Evolutionary conservation across 2,888 invertebrate genomes (phyloP).

Genomic region (Galerucella calmariensis): DNA sequence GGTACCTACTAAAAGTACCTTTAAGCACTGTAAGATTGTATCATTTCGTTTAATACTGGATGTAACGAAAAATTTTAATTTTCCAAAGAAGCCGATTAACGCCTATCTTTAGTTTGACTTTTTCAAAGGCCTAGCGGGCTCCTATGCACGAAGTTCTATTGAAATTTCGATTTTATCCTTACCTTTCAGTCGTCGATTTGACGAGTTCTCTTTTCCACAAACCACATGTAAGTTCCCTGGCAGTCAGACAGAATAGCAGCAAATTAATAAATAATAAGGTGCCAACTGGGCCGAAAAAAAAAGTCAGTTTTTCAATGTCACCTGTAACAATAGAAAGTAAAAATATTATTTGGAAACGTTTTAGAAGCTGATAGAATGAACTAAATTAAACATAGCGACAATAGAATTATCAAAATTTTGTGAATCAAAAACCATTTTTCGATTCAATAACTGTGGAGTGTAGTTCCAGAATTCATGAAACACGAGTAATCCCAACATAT

Average conservation of each 20-base stretch:
- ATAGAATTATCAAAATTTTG: too few species aligned
- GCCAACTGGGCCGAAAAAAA: conserved; percentile 88
- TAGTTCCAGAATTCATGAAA: too few species aligned
- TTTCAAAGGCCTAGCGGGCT: neutral
- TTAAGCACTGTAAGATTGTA: too few species aligned
- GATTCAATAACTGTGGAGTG: too few species aligned
- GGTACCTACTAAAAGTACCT: too few species aligned
- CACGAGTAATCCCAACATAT: too few species aligned
- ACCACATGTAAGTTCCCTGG: conserved; percentile 87
- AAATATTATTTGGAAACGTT: neutral
- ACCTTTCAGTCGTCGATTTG: conserved; percentile 84
- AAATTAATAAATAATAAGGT: conserved; percentile 81
- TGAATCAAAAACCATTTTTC: too few species aligned
- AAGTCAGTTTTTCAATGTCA: conserved; percentile 83
- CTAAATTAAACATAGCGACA: too few species aligned
- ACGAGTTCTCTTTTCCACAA: conserved; percentile 90
- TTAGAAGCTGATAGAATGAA: too few species aligned
- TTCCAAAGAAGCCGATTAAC: neutral
- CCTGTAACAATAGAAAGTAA: conserved; percentile 64
- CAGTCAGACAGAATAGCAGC: conserved; percentile 82
- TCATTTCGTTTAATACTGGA: too few species aligned
- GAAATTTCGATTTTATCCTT: conserved; percentile 46
- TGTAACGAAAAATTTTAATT: neutral
- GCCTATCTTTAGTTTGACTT: neutral
- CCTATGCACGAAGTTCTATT: neutral